phyloP scores from a whole-genome alignment of 2,113 vertebrate species.

The Tetrao urogallus region DNA sequence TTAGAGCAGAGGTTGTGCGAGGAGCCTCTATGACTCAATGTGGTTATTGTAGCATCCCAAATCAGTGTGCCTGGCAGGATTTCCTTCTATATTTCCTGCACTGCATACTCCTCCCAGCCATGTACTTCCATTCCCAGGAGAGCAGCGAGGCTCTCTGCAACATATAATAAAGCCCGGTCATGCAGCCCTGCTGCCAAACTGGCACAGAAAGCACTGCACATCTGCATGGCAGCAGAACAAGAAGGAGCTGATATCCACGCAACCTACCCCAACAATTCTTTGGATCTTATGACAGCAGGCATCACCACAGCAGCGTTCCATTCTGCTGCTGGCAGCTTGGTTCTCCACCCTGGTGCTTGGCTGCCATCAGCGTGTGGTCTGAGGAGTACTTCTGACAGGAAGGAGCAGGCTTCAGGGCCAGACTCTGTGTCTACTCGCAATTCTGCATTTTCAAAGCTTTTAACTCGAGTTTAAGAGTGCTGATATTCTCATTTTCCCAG shows the following conservation, averaged over 20 bases:
- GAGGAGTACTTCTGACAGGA: background rate
- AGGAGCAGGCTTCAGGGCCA: background rate
- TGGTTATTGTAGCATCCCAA: background rate
- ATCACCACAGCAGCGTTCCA: accelerated
- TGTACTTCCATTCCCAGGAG: background rate
- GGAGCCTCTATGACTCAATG: background rate
- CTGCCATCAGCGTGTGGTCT: accelerated
- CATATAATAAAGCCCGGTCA: background rate
- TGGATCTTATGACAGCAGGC: background rate
- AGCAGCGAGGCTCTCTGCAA: background rate
- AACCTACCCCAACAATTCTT: background rate
- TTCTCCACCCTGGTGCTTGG: background rate
- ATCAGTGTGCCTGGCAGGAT: background rate
- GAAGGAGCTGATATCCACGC: background rate
- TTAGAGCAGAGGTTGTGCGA: background rate
- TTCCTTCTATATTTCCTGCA: background rate
- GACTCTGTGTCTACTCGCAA: background rate
- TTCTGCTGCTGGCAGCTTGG: background rate
- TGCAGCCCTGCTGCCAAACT: background rate
- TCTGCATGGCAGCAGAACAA: background rate
- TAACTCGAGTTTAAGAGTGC: background rate
- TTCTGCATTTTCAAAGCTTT: background rate
- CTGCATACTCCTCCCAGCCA: background rate
- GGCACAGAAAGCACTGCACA: background rate
- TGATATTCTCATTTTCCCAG: background rate